These are phyloP conservation scores for Orchestia grillus DNA, from an alignment of 1,140 invertebrate species.

Conservation along the genomic window DNA sequence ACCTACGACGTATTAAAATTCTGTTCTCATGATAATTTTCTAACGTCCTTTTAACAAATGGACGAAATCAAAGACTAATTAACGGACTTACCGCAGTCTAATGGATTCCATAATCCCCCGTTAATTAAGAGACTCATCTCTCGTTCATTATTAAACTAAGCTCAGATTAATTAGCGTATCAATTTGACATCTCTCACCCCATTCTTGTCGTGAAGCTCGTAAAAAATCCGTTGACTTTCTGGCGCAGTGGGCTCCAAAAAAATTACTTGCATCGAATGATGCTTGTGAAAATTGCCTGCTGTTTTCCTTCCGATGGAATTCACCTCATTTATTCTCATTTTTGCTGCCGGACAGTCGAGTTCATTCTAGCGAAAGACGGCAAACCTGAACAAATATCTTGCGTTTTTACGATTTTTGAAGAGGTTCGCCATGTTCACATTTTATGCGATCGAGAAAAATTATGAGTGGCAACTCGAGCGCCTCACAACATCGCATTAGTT, in stretches of 20 bases:
- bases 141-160: too few species aligned
- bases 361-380: not conserved
- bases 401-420: not conserved
- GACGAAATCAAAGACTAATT: too few species aligned
- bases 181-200: not conserved
- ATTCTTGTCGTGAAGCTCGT: not conserved
- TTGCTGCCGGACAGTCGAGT: not conserved
- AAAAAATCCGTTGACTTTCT: not conserved
- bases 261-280: not conserved
- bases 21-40: too few species aligned
- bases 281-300: not conserved
- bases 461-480: not conserved
- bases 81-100: too few species aligned
- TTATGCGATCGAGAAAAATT: not conserved
- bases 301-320: not conserved
- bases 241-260: too few species aligned
- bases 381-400: not conserved
- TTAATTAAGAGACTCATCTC: too few species aligned
- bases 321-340: not conserved
- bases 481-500: not conserved
- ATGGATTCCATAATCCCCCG: too few species aligned
- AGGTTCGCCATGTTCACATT: not conserved
- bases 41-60: too few species aligned
- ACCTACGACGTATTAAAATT: too few species aligned
- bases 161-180: not conserved